Evolutionary conservation across 2,888 invertebrate genomes (phyloP).

Genomic region (Perizoma flavofasciatum): DNA sequence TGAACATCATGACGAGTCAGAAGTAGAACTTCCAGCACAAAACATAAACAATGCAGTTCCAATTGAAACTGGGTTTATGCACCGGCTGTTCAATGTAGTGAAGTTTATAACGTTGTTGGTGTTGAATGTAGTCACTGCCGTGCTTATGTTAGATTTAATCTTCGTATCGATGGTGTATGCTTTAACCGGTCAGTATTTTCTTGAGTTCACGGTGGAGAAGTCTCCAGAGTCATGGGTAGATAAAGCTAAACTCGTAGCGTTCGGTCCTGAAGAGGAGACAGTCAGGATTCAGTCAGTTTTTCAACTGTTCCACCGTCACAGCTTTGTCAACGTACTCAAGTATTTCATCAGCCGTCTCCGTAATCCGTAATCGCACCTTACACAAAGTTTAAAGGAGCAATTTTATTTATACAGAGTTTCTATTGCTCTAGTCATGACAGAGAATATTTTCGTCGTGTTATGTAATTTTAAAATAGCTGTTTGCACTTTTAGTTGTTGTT

Average conservation of each 20-base stretch:
- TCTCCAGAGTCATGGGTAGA: conserved; percentile 55
- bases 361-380: conserved; percentile 1
- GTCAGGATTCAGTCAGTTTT: conserved; percentile 57
- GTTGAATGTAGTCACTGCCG: conserved; percentile 51
- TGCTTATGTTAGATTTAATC: conserved; percentile 51
- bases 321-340: conserved; percentile 56
- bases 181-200: conserved; percentile 54
- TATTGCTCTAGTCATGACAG: conserved; percentile 21
- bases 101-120: conserved; percentile 55
- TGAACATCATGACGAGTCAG: conserved; percentile 9
- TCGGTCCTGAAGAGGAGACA: conserved; percentile 55
- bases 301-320: conserved; percentile 54
- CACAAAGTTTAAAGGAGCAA: not conserved
- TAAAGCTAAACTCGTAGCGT: conserved; percentile 38
- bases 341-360: conserved; percentile 44
- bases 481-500: too few species aligned
- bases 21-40: conserved; percentile 3
- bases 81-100: conserved; percentile 42
- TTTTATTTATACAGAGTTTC: conserved; percentile 1
- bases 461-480: too few species aligned
- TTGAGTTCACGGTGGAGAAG: conserved; percentile 56
- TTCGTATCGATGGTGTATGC: conserved; percentile 53
- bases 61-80: conserved; percentile 33
- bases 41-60: conserved; percentile 27
- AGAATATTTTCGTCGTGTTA: too few species aligned